Percentiles rank a stretch among this genome's conserved stretches.
phyloP scores from a whole-genome alignment of 2,888 invertebrate genomes.

The Metellina segmentata region DNA sequence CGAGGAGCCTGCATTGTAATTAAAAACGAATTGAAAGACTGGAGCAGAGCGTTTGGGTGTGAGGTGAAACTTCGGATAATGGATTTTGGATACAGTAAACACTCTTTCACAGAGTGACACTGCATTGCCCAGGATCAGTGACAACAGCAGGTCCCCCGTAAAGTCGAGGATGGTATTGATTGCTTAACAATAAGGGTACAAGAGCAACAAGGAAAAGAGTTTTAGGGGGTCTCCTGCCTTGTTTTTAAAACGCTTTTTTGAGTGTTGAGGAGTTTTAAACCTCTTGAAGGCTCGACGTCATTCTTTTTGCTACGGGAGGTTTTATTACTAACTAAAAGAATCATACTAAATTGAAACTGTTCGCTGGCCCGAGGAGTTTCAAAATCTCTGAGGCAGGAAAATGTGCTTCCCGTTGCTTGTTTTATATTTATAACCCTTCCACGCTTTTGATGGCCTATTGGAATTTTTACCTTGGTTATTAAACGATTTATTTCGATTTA shows the following conservation, averaged over 20 bases:
- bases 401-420: too few relatives aligned
- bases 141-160: neutral
- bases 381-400: too few relatives aligned
- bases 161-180: neutral
- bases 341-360: too few relatives aligned
- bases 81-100: slow-evolving; percentile 46
- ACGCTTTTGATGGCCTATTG: too few relatives aligned
- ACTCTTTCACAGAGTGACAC: slow-evolving; percentile 1
- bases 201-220: neutral
- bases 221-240: neutral
- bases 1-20: slow-evolving; percentile 18
- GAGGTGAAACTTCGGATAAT: slow-evolving; percentile 20
- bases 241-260: neutral
- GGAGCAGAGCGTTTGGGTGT: neutral
- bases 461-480: too few relatives aligned
- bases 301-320: too few relatives aligned
- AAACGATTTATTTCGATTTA: too few relatives aligned
- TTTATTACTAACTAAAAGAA: too few relatives aligned
- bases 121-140: neutral
- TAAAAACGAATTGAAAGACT: slow-evolving; percentile 45
- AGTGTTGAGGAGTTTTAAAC: too few relatives aligned
- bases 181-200: neutral
- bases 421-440: too few relatives aligned
- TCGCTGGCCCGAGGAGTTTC: too few relatives aligned
- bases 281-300: too few relatives aligned